Conservation (phyloP, 2,888 invertebrate species). For the Cantharis rustica region DNA sequence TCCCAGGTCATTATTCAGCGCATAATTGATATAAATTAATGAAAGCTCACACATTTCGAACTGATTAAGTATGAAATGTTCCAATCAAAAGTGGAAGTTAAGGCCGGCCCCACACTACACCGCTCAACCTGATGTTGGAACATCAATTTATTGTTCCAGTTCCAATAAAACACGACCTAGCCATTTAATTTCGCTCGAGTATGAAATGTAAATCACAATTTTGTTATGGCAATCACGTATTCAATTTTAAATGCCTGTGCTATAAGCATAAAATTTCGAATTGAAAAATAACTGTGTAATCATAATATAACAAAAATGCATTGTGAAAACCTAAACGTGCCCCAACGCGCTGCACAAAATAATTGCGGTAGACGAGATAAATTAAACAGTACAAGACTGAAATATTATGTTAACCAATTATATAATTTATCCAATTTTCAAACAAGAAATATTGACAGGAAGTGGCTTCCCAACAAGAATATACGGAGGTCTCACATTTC, state of each 20-base stretch:
- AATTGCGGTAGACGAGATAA: slow-evolving; percentile 6
- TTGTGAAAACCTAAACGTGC: not conserved
- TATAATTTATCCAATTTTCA: slow-evolving; percentile 44
- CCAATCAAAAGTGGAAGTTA: not conserved
- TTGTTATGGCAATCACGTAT: not conserved
- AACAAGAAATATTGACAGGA: slow-evolving; percentile 43
- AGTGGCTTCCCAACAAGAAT: slow-evolving; percentile 41
- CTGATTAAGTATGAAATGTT: not conserved
- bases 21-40: not conserved
- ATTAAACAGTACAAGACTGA: slow-evolving; percentile 17
- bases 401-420: slow-evolving; percentile 35
- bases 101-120: not conserved
- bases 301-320: not conserved
- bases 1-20: not conserved
- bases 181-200: not conserved
- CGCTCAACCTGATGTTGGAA: not conserved
- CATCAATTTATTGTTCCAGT: not conserved
- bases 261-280: not conserved
- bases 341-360: not conserved
- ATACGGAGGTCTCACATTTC: slow-evolving; percentile 37
- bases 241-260: not conserved
- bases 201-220: not conserved
- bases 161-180: not conserved
- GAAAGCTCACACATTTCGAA: not conserved
- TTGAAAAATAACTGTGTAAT: not conserved